phyloP scores from a whole-genome alignment of 2,888 invertebrate species.

The Boloria euphrosyne region DNA sequence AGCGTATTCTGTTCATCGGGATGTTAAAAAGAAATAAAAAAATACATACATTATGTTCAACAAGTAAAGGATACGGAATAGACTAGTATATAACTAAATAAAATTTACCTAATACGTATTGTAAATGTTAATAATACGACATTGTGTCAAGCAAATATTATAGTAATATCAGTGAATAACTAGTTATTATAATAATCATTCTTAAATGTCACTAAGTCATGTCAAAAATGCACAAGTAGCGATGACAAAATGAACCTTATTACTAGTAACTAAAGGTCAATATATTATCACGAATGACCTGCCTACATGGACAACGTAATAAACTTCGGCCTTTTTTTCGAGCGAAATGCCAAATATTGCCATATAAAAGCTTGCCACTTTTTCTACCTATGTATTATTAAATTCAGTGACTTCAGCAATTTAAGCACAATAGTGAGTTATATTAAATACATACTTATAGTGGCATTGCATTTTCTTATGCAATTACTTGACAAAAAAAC shows the following conservation, averaged over 20 bases:
- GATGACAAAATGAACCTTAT: slow-evolving; percentile 15
- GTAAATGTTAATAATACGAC: neutral
- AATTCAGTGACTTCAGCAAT: slow-evolving; percentile 37
- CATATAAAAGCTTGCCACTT: slow-evolving; percentile 67
- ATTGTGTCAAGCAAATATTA: neutral
- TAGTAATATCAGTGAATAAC: too few relatives aligned
- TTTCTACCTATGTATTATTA: slow-evolving; percentile 45
- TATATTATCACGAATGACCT: neutral
- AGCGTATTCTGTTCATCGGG: neutral
- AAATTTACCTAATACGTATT: neutral
- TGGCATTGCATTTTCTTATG: too few relatives aligned
- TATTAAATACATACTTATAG: too few relatives aligned
- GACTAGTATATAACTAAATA: too few relatives aligned
- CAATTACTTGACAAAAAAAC: too few relatives aligned
- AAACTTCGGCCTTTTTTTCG: slow-evolving; percentile 37
- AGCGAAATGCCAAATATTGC: slow-evolving; percentile 77
- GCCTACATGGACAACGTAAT: neutral
- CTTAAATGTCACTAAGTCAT: slow-evolving; percentile 1
- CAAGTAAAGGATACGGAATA: too few relatives aligned
- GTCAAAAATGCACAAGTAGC: neutral
- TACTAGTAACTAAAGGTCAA: slow-evolving; percentile 8
- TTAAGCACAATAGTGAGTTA: neutral
- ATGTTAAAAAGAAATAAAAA: too few relatives aligned
- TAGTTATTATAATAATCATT: neutral
- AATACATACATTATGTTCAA: too few relatives aligned